These are phyloP conservation scores for Brachionus calyciflorus DNA, from an alignment of 1,140 invertebrate genomes.

Conservation along the genomic window DNA sequence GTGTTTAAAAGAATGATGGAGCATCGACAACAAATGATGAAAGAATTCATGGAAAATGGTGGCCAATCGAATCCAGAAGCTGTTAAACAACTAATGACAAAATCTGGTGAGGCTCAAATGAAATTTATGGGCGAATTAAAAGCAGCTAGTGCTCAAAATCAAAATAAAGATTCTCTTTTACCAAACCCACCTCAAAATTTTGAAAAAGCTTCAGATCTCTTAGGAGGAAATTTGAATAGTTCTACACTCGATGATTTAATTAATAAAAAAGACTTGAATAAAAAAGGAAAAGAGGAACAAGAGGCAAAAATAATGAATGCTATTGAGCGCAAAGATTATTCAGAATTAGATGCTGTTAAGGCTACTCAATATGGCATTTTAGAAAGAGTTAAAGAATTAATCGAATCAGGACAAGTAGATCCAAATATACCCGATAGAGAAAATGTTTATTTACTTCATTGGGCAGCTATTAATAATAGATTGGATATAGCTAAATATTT, in stretches of 20 bases:
- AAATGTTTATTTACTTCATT: slow-evolving; percentile 79
- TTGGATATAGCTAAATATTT: slow-evolving; percentile 82
- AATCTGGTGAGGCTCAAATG: not conserved
- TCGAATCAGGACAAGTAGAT: slow-evolving; percentile 75
- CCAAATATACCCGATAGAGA: slow-evolving; percentile 61
- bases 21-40: slow-evolving; percentile 10
- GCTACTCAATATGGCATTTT: slow-evolving; percentile 86
- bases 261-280: not conserved
- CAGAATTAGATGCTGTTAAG: slow-evolving; percentile 66
- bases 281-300: slow-evolving; percentile 22
- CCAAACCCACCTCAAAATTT: not conserved
- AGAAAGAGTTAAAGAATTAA: slow-evolving; percentile 75
- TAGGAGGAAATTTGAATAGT: slow-evolving; percentile 35
- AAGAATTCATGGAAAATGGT: slow-evolving; percentile 45
- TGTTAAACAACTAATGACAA: slow-evolving; percentile 12
- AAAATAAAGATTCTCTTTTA: too few relatives aligned
- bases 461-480: slow-evolving; percentile 96
- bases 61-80: slow-evolving; percentile 31
- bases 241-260: slow-evolving; percentile 25
- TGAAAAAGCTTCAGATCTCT: not conserved
- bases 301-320: slow-evolving; percentile 34
- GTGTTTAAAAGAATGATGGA: not conserved
- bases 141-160: not conserved
- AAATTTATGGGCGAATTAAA: slow-evolving; percentile 33
- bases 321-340: slow-evolving; percentile 22